phyloP scores from a whole-genome alignment of 2,113 vertebrate genomes.

The Dicaeum eximium region DNA sequence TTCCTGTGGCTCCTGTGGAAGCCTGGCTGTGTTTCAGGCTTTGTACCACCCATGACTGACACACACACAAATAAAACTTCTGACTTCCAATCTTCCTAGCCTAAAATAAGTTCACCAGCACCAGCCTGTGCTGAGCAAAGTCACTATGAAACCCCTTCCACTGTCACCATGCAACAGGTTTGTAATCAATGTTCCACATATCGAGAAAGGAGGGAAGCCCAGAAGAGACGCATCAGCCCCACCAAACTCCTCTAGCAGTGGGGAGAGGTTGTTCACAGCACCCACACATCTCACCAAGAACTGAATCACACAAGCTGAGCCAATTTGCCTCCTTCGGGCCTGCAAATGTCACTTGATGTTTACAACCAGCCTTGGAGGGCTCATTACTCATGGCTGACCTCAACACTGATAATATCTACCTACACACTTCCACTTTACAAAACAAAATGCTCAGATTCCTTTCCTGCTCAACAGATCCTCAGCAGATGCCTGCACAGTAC shows the following conservation, averaged over 20 bases:
- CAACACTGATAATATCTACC: fast-evolving
- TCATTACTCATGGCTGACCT: background rate
- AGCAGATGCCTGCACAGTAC: background rate
- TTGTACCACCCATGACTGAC: background rate
- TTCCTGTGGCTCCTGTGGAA: background rate
- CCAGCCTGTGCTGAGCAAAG: background rate
- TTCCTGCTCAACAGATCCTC: background rate
- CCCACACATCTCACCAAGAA: background rate
- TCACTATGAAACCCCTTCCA: background rate
- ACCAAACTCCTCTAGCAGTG: background rate
- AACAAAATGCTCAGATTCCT: background rate
- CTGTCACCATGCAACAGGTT: background rate
- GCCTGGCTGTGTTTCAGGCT: background rate
- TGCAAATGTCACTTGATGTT: background rate
- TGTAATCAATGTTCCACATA: background rate
- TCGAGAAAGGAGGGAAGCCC: fast-evolving
- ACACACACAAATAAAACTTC: background rate
- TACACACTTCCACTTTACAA: background rate
- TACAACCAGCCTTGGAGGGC: background rate
- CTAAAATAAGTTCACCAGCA: background rate
- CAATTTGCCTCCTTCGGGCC: background rate
- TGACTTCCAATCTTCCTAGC: background rate
- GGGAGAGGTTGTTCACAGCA: background rate
- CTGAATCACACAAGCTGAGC: background rate
- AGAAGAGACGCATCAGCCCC: background rate